Base-by-base conservation (phyloP, 2,113 vertebrate genomes). In the Glaucomys volans region DNA sequence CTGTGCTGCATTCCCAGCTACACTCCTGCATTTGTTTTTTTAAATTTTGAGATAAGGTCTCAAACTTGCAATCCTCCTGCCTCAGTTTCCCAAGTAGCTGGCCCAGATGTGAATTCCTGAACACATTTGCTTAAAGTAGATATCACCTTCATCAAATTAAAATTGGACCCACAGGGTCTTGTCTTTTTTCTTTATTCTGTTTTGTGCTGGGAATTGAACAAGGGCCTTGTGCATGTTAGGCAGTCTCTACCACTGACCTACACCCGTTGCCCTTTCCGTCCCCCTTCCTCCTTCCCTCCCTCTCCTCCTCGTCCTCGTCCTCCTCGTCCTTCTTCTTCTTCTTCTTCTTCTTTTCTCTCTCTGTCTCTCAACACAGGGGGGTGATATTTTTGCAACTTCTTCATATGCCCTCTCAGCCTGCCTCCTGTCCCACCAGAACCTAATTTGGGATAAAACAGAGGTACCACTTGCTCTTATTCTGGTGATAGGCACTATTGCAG, bases 401-500 rank as follows among this genome's bases (percentile, higher is more conserved):
- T 90, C 12, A 67, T 83, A 52, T 84, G 14, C 72, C 88, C 40
- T 84, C 35, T 87, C 24, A 74, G 66, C 7, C 59, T 81, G 77
- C 80, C 8, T 77, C 26, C 40, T 93, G 11, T 40, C 76, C 42
- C 62, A 83, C 5, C 37, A 83, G 47, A 80, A 42, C 66, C 91
- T 91, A 91, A 93, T 85, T 88, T 88, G 80, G 44, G 67, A 88
- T 40, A 85, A 88, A 94, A 77, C 66, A 93, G 54, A 87, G 50
- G 13, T 4, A 91, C 59, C 16, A 74, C 47, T 94, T 93, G 32
- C 5, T 77, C 37, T 91, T 87, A 42, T 44, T 88, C 57, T 91
- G 16, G 67, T 62, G 16, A 57, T 64, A 79, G 40, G 54, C 52
- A 84, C 9, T 84, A 22, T 42, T 91, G 71, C 5, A 80, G 64